Evolutionary conservation across 2,797 vertebrate species (phyloP), one percentile per base, ranked within the genome.

Genomic region (Darevskia nairensis): DNA sequence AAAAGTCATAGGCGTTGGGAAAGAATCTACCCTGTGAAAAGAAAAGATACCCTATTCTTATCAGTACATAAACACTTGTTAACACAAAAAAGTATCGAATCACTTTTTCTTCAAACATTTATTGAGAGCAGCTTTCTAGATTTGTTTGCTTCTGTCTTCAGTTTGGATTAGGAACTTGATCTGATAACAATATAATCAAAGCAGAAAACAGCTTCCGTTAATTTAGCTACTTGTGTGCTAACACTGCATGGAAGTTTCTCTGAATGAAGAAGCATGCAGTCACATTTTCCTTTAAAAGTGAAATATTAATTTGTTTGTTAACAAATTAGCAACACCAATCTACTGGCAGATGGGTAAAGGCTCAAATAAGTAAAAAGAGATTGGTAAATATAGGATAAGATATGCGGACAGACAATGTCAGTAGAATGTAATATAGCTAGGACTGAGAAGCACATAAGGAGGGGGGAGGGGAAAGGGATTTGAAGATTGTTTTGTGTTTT

Each of bases 11-110:
- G 7, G 72, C 86, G 55, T 61, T 2, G 6, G 25, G 2, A 10
- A 23, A 1, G 0, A 71, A 84, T 23, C 32, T 41, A 10, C 6
- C 74, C 2, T 61, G 27, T 50, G 72, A 0, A 0, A 35, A 61
- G 9, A 32, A 32, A 19, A 72, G 82, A 59, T 29, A 78, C 39
- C 71, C 35, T 2, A 3, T 39, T 86, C 82, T 25, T 35, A 19
- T 82, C 78, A 8, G 27, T 29, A 89, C 1, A 79, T 89, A 85
- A 35, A 80, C 25, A 23, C 10, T 32, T 77, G 55, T 0, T 29
- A 35, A 25, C 78, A 78, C 77, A 41, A 23, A n/a, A 46, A 25
- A 25, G 72, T 35, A 50, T 41, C 21, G 0, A 88, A 87, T 0
- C 27, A 10, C 76, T 87, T 86, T 50, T 72, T 50, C 39, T 66